Evolutionary conservation across 2,888 invertebrate genomes (phyloP).

Genomic region (Periphyllus acericola): DNA sequence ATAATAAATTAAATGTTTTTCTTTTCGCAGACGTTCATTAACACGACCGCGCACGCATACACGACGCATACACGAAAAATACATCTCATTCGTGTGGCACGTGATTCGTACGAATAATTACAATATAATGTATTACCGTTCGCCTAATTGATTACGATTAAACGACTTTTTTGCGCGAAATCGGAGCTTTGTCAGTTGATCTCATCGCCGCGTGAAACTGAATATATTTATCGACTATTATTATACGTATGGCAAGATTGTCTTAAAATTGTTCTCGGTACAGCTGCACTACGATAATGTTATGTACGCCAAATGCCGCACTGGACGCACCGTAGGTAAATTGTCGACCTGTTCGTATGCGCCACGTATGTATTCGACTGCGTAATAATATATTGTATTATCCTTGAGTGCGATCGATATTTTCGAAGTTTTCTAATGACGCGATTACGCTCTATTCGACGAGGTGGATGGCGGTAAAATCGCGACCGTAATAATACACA

Average conservation of each 20-base stretch:
- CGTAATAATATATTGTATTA: background rate
- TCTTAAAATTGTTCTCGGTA: too few relatives aligned
- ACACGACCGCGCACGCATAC: background rate
- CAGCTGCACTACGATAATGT: too few relatives aligned
- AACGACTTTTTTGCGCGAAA: too few relatives aligned
- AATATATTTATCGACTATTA: too few relatives aligned
- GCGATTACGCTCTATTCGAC: constrained; percentile 1
- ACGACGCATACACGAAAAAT: background rate
- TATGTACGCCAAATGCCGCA: background rate
- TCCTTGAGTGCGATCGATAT: constrained; percentile 40
- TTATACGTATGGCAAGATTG: too few relatives aligned
- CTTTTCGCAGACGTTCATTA: background rate
- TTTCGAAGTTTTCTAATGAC: constrained; percentile 28
- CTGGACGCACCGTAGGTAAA: background rate
- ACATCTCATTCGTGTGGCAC: background rate
- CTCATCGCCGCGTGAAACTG: too few relatives aligned
- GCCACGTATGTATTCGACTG: background rate
- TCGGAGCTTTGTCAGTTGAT: too few relatives aligned
- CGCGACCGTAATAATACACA: background rate
- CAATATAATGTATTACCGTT: background rate
- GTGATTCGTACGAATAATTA: background rate
- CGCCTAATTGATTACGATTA: background rate
- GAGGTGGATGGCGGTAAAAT: constrained; percentile 21
- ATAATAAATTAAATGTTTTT: background rate
- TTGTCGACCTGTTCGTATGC: constrained; percentile 28